Percentiles rank a stretch among this genome's conserved stretches.
Evolutionary conservation across 2,888 invertebrate species (phyloP).

Genomic region (Xestia xanthographa): DNA sequence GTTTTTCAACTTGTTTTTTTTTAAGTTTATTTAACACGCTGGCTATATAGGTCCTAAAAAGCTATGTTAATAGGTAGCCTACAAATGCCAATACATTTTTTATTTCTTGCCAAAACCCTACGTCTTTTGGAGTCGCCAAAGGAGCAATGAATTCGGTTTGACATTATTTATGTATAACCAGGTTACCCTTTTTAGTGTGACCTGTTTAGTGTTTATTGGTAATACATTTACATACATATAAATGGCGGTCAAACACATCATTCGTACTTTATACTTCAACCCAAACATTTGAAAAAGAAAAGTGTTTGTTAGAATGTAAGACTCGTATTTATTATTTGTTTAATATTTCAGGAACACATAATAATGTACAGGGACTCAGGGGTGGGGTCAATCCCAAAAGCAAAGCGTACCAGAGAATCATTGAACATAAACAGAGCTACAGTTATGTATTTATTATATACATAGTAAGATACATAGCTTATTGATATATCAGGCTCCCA

Average conservation of each 20-base stretch:
- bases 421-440: too few species aligned
- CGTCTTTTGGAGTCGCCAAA: not conserved
- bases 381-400: too few species aligned
- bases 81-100: not conserved
- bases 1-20: not conserved
- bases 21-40: not conserved
- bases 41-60: not conserved
- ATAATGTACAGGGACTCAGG: too few species aligned
- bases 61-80: not conserved
- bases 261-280: constrained; percentile 21
- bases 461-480: too few species aligned
- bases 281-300: constrained; percentile 28
- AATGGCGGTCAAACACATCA: constrained; percentile 1
- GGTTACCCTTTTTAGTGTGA: constrained; percentile 15
- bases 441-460: too few species aligned
- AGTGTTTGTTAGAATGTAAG: not conserved
- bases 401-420: too few species aligned
- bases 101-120: not conserved
- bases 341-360: not conserved
- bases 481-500: too few species aligned
- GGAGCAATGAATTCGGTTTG: constrained; percentile 21
- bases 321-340: not conserved
- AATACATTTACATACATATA: not conserved
- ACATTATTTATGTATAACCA: constrained; percentile 35
- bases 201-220: constrained; percentile 23